Evolutionary conservation across 37 sponge, comb jelly and placozoan species (phyloP), one percentile per base, ranked within the genome.

Genomic region (Cliona cf. orientalis): DNA sequence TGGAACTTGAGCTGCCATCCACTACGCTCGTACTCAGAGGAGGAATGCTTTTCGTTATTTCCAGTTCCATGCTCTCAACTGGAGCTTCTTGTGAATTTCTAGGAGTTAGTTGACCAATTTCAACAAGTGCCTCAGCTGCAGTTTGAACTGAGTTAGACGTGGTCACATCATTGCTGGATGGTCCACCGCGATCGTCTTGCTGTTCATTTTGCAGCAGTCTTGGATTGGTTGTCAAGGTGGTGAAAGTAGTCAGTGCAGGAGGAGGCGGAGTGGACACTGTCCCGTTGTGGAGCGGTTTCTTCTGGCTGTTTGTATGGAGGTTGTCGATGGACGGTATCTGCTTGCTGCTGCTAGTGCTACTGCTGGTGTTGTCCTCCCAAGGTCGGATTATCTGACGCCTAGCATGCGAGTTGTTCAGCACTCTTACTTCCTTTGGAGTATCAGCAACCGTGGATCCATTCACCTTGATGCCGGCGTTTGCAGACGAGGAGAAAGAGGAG

Each of bases 311-410:
- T n/a, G n/a, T n/a, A n/a, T n/a, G n/a, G n/a, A n/a, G n/a, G n/a
- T n/a, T n/a, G n/a, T n/a, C n/a, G n/a, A n/a, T n/a, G n/a, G n/a
- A n/a, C n/a, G n/a, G n/a, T n/a, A n/a, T n/a, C n/a, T n/a, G n/a
- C 68, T 33, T 67, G 5, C 7, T 17, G 36, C 39, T 67, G 17
- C 39, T 67, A 7, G 14, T 14, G 14, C 9, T 9, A 49, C 14
- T 14, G 14, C 14, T 9, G 53, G 53, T 49, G 68, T 7, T 33
- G 33, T 67, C 72, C 25, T 71, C 72, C 72, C 72, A 71, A 23
- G 72, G 46, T 22, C 72, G 29, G 28, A 71, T 71, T 7, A 71
- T 71, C 72, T 71, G 72, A 25, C 72, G 72, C 3, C 72, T n/a
- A 4, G n/a, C 72, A 71, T 41, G 3, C 5, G 28, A 41, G 23